Percentiles rank a stretch among this genome's conserved stretches.
Evolutionary conservation across 2,797 vertebrate genomes (phyloP).

Genomic region (Galaxias olidus): DNA sequence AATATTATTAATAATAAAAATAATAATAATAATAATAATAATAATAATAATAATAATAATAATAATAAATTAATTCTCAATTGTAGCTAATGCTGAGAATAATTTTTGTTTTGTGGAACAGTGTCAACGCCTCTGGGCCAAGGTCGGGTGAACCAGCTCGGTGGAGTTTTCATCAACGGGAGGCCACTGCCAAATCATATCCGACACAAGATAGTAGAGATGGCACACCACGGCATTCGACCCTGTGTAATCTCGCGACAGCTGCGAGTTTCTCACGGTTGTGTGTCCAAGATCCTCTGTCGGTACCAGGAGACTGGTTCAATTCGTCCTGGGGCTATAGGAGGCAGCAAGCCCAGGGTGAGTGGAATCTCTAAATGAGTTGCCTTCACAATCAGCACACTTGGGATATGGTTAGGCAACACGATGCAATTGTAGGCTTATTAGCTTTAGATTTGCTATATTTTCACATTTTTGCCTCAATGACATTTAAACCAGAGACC

Average conservation of each 20-base stretch:
- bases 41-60: too few species aligned
- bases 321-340: conserved; percentile 95
- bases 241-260: conserved; percentile 98
- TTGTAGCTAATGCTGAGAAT: conserved; percentile 6
- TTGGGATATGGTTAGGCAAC: neutral
- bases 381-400: neutral
- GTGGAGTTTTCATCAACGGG: conserved; percentile 98
- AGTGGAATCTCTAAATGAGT: conserved; percentile 69
- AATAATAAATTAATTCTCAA: neutral
- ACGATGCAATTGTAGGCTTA: neutral
- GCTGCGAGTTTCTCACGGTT: conserved; percentile 95
- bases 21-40: too few species aligned
- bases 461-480: neutral
- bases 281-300: conserved; percentile 98
- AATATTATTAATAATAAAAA: neutral
- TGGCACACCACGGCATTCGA: conserved; percentile 97
- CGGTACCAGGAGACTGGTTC: conserved; percentile 97
- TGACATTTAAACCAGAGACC: too few species aligned
- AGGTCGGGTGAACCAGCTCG: conserved; percentile 96
- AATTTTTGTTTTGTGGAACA: conserved; percentile 67
- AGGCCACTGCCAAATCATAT: conserved; percentile 96
- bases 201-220: conserved; percentile 98
- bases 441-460: neutral
- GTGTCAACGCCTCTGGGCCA: conserved; percentile 97
- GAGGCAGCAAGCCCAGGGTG: conserved; percentile 98